Conservation (phyloP, 2,797 vertebrate genomes). For the Botia kubotai region DNA sequence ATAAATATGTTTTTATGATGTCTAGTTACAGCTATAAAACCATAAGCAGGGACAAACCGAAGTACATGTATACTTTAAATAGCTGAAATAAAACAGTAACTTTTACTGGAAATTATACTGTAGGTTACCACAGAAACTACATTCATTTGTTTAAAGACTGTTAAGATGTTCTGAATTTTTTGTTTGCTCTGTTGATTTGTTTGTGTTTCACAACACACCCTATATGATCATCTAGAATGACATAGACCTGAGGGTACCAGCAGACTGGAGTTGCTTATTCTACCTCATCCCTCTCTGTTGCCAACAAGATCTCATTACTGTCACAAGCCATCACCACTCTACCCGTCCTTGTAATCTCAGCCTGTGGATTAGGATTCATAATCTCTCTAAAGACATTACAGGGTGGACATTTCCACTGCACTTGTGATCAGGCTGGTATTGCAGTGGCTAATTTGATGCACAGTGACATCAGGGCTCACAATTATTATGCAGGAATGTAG, state of each 20-base stretch:
- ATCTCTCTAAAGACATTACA: constrained; percentile 54
- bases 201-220: background rate
- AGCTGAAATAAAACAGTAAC: background rate
- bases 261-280: constrained; percentile 45
- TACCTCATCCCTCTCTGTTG: constrained; percentile 11
- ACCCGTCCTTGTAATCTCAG: constrained; percentile 47
- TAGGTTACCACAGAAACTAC: background rate
- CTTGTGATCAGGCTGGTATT: constrained; percentile 49
- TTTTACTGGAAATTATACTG: background rate
- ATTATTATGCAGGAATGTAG: background rate
- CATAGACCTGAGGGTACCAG: constrained; percentile 55
- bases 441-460: constrained; percentile 38
- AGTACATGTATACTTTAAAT: background rate
- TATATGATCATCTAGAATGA: constrained; percentile 50
- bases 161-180: background rate
- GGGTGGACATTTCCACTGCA: constrained; percentile 52
- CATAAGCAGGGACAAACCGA: background rate
- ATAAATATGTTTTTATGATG: background rate
- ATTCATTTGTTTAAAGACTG: background rate
- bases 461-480: constrained; percentile 25
- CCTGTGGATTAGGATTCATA: constrained; percentile 55
- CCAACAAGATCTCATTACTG: constrained; percentile 51
- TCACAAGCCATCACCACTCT: constrained; percentile 25
- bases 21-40: background rate
- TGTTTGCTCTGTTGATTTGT: background rate